Percentiles rank a stretch among this genome's conserved stretches.
These are phyloP conservation scores for Tachina fera DNA, from an alignment of 2,888 invertebrate genomes.

Conservation along the genomic window DNA sequence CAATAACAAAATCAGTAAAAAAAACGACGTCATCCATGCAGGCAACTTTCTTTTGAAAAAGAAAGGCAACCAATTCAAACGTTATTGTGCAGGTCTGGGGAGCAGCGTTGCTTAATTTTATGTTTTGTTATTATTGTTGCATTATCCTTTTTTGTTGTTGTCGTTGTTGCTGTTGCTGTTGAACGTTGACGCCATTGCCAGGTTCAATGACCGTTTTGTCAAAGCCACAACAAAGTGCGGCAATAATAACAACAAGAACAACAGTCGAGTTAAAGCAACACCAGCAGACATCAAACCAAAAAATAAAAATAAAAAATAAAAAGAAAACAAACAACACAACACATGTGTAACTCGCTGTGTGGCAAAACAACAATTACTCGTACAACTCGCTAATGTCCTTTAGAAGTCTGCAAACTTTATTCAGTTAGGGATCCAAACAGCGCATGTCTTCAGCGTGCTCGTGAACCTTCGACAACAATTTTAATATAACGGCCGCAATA, in stretches of 20 bases:
- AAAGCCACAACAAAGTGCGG: slow-evolving; percentile 69
- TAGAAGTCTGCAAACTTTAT: slow-evolving; percentile 64
- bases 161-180: not conserved
- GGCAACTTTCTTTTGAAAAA: slow-evolving; percentile 55
- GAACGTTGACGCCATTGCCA: slow-evolving; percentile 70
- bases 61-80: slow-evolving; percentile 54
- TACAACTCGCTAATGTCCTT: slow-evolving; percentile 53
- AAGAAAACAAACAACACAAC: slow-evolving; percentile 33
- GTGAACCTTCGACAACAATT: slow-evolving; percentile 75
- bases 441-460: slow-evolving; percentile 75
- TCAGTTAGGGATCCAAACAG: slow-evolving; percentile 53
- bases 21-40: slow-evolving; percentile 59
- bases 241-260: slow-evolving; percentile 72
- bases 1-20: slow-evolving; percentile 19
- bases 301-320: slow-evolving; percentile 73
- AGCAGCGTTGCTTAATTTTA: slow-evolving; percentile 36
- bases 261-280: slow-evolving; percentile 60
- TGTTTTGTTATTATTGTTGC: slow-evolving; percentile 42
- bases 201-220: slow-evolving; percentile 78
- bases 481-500: slow-evolving; percentile 47
- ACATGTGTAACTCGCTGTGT: slow-evolving; percentile 73
- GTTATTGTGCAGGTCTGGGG: slow-evolving; percentile 71
- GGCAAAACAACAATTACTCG: slow-evolving; percentile 49
- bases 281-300: slow-evolving; percentile 57
- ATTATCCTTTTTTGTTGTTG: slow-evolving; percentile 55